These are phyloP conservation scores for Nettapus auritus DNA, from an alignment of 2,113 vertebrate genomes.

Conservation along the genomic window DNA sequence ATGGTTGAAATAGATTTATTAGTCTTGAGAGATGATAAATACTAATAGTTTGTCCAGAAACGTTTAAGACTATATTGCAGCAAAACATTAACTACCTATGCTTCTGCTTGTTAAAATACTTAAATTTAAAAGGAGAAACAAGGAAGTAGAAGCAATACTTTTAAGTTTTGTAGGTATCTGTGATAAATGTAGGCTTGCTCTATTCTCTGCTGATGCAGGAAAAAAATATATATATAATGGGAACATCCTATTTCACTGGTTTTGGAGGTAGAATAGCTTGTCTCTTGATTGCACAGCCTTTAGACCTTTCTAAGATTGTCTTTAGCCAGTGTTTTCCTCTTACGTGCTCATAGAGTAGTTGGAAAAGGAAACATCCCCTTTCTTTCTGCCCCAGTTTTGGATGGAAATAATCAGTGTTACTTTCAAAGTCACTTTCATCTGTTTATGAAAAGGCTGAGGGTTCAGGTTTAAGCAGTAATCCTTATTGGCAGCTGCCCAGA, in stretches of 20 bases:
- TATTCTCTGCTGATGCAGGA: neutral
- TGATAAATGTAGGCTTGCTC: neutral
- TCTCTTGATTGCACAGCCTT: neutral
- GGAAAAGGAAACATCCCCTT: neutral
- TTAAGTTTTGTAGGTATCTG: neutral
- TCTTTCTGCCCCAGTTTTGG: neutral
- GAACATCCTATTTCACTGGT: neutral
- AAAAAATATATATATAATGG: neutral
- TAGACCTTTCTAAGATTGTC: neutral
- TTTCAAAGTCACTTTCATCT: neutral
- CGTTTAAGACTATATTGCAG: neutral
- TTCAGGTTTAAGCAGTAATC: neutral
- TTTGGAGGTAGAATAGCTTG: neutral
- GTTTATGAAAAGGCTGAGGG: neutral
- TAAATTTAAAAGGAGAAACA: neutral
- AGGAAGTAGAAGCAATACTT: neutral
- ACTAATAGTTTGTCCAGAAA: neutral
- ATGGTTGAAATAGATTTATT: neutral
- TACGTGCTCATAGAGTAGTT: neutral
- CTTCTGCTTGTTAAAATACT: neutral
- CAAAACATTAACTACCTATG: neutral
- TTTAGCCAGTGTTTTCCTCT: neutral
- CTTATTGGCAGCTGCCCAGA: neutral
- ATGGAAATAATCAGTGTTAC: neutral
- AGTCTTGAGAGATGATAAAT: neutral